A percentile compares a stretch with the other conserved stretches of the same genome.
These are phyloP conservation scores for Pelecanoides urinatrix DNA, from an alignment of 2,113 vertebrate genomes.

Conservation along the genomic window DNA sequence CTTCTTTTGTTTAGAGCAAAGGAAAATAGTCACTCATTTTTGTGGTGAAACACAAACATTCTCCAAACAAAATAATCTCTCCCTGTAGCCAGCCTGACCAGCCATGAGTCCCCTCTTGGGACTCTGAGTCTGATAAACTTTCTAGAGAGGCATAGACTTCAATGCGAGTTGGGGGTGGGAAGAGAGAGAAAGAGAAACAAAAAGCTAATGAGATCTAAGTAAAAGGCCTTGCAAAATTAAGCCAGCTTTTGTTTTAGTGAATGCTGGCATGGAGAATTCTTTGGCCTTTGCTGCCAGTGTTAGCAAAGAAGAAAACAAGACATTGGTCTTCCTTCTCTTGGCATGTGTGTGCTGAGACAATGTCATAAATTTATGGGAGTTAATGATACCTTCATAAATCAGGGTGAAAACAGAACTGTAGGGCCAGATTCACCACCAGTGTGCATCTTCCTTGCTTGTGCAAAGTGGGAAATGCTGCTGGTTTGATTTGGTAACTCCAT, in stretches of 20 bases:
- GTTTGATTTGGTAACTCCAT: neutral
- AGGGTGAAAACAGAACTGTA: neutral
- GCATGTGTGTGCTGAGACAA: fast-evolving
- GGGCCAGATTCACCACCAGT: neutral
- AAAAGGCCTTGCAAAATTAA: neutral
- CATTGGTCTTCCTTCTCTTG: neutral
- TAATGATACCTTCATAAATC: neutral
- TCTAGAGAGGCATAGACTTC: neutral
- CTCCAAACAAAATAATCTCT: constrained; percentile 54
- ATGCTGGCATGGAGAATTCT: neutral
- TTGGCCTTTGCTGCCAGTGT: neutral
- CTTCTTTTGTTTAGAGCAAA: constrained; percentile 62
- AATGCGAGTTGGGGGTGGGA: neutral
- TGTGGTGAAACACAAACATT: constrained; percentile 58
- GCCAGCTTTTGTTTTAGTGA: neutral
- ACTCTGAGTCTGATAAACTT: neutral
- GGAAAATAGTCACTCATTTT: constrained; percentile 54
- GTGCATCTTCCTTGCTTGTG: neutral
- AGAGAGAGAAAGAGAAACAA: constrained; percentile 16
- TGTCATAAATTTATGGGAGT: neutral
- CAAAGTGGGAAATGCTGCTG: neutral
- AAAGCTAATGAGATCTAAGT: neutral
- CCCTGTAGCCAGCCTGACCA: constrained; percentile 43
- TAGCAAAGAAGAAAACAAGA: neutral
- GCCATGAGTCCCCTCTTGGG: neutral